A percentile compares a stretch with the other conserved stretches of the same genome.
phyloP scores from a whole-genome alignment of 2,888 invertebrate genomes.

The Abscondita cerata region DNA sequence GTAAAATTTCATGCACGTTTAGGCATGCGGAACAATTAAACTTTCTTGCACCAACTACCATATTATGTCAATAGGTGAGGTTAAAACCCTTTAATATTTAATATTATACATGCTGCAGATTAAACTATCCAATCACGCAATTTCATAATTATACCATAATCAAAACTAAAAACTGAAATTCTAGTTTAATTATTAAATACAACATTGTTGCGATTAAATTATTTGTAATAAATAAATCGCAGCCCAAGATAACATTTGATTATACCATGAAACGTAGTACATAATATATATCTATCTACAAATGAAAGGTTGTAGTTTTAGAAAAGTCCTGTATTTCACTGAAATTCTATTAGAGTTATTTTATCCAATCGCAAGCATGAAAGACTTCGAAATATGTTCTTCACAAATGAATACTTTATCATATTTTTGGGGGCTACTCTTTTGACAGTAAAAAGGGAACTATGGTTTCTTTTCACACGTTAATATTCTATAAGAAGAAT shows the following conservation, averaged over 20 bases:
- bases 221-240: background rate
- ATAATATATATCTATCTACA: background rate
- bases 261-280: background rate
- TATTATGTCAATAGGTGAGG: background rate
- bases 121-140: constrained; percentile 52
- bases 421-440: constrained; percentile 3
- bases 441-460: background rate
- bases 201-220: constrained; percentile 2
- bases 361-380: constrained; percentile 12
- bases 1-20: too few relatives aligned
- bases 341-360: constrained; percentile 9
- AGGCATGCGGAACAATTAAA: too few relatives aligned
- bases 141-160: constrained; percentile 17
- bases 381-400: constrained; percentile 9
- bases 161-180: too few relatives aligned
- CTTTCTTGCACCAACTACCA: too few relatives aligned
- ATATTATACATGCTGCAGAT: constrained; percentile 47
- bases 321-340: constrained; percentile 1
- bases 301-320: constrained; percentile 7
- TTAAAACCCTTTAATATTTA: constrained; percentile 46
- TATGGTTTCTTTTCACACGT: constrained; percentile 13
- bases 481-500: constrained; percentile 1
- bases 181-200: background rate
- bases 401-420: constrained; percentile 19
- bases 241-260: background rate